These are phyloP conservation scores for Eupithecia subfuscata DNA, from an alignment of 2,888 invertebrate species.

Conservation along the genomic window DNA sequence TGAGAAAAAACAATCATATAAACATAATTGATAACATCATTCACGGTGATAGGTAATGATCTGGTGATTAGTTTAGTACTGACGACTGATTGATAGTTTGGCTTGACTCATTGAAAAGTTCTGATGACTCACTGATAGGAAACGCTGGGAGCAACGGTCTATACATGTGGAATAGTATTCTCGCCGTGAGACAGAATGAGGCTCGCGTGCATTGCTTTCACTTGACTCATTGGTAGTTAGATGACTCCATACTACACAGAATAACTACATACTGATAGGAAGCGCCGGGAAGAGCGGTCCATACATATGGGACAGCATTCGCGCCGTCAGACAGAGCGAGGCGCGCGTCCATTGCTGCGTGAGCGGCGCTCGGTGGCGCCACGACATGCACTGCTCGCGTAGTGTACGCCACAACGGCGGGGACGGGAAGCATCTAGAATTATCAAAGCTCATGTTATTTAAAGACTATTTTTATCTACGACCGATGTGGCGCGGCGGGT, in stretches of 20 bases:
- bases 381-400: slow-evolving; percentile 95
- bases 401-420: slow-evolving; percentile 98
- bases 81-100: too few relatives aligned
- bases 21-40: too few relatives aligned
- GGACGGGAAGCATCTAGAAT: slow-evolving; percentile 91
- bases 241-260: background rate
- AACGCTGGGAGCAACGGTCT: background rate
- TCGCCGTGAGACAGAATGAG: background rate
- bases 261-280: slow-evolving; percentile 85
- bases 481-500: too few relatives aligned
- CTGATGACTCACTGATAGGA: background rate
- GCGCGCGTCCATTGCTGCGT: slow-evolving; percentile 98
- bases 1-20: slow-evolving; percentile 15
- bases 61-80: background rate
- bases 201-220: too few relatives aligned
- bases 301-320: slow-evolving; percentile 94
- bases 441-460: background rate
- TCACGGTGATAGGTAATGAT: background rate
- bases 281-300: slow-evolving; percentile 92
- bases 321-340: slow-evolving; percentile 93
- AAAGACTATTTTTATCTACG: background rate
- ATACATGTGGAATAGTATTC: background rate
- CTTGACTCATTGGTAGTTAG: background rate
- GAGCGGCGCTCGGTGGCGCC: slow-evolving; percentile 97
- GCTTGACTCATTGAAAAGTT: background rate